Percentiles rank a stretch among this genome's conserved stretches.
phyloP scores from a whole-genome alignment of 2,888 invertebrate genomes.

The Drosophila borborema region DNA sequence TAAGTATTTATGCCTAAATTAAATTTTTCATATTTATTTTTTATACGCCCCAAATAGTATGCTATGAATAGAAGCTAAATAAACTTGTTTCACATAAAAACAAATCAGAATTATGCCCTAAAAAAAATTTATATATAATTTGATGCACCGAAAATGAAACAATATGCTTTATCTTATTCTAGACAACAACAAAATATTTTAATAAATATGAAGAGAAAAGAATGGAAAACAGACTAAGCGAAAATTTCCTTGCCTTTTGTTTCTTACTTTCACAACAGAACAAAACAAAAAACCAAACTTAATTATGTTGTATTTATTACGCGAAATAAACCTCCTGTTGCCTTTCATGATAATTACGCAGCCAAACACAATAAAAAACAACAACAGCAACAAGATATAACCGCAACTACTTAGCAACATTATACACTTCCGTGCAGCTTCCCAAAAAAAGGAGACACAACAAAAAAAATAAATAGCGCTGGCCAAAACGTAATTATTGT shows the following conservation, averaged over 20 bases:
- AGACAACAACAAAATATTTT: slow-evolving; percentile 7
- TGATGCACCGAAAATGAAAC: slow-evolving; percentile 1
- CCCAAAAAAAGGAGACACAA: slow-evolving; percentile 42
- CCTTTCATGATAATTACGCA: slow-evolving; percentile 73
- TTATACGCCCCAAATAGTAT: background rate
- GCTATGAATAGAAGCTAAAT: background rate
- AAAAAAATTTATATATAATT: slow-evolving; percentile 17
- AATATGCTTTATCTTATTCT: slow-evolving; percentile 36
- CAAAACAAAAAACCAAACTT: slow-evolving; percentile 56
- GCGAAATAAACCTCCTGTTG: slow-evolving; percentile 80
- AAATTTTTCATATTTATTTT: background rate
- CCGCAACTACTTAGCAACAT: slow-evolving; percentile 80
- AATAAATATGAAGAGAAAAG: background rate
- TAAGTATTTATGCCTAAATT: background rate
- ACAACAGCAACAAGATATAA: slow-evolving; percentile 56
- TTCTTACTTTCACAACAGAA: background rate
- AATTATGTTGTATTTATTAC: slow-evolving; percentile 70
- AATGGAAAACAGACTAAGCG: slow-evolving; percentile 8
- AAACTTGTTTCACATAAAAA: background rate
- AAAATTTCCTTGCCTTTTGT: slow-evolving; percentile 16
- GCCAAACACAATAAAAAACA: slow-evolving; percentile 34
- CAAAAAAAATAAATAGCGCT: background rate
- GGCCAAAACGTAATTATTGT: slow-evolving; percentile 77
- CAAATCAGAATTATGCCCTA: background rate
- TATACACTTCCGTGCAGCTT: slow-evolving; percentile 79